phyloP scores from a whole-genome alignment of 1,140 invertebrate species.

The Bombus waltoni region DNA sequence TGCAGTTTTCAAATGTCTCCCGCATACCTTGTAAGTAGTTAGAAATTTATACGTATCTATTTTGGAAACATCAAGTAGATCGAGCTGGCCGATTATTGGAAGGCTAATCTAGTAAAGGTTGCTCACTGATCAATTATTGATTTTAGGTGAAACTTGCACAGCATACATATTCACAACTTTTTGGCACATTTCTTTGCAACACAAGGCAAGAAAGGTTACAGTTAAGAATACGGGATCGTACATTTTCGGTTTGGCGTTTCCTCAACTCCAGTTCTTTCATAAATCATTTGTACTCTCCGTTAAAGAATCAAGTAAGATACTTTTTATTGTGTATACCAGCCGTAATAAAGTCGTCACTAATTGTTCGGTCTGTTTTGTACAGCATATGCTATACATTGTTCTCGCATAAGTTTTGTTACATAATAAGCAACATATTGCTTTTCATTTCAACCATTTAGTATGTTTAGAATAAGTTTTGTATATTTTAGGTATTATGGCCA shows the following conservation, averaged over 20 bases:
- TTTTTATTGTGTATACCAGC: not conserved
- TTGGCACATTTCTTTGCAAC: slow-evolving; percentile 98
- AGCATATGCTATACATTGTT: not conserved
- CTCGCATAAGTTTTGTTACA: not conserved
- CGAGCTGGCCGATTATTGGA: too few relatives aligned
- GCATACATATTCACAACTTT: slow-evolving; percentile 97
- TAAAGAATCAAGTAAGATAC: slow-evolving; percentile 80
- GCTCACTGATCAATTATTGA: not conserved
- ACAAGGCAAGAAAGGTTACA: slow-evolving; percentile 89
- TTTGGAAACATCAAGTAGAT: not conserved
- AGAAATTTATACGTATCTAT: not conserved
- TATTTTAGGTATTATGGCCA: slow-evolving; percentile 90
- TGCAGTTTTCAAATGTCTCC: slow-evolving; percentile 98
- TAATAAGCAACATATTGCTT: not conserved
- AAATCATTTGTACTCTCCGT: slow-evolving; percentile 92
- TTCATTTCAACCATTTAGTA: not conserved
- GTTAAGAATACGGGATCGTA: slow-evolving; percentile 87
- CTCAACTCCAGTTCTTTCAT: slow-evolving; percentile 89
- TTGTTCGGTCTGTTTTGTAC: not conserved
- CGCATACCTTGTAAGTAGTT: slow-evolving; percentile 91
- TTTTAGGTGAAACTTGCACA: slow-evolving; percentile 95
- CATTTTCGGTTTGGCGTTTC: slow-evolving; percentile 95
- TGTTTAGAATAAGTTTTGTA: not conserved
- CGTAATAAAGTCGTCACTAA: not conserved
- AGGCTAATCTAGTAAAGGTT: not conserved